Evolutionary conservation across 2,888 invertebrate species (phyloP), one percentile per base, ranked within the genome.

Genomic region (Eupithecia exiguata): DNA sequence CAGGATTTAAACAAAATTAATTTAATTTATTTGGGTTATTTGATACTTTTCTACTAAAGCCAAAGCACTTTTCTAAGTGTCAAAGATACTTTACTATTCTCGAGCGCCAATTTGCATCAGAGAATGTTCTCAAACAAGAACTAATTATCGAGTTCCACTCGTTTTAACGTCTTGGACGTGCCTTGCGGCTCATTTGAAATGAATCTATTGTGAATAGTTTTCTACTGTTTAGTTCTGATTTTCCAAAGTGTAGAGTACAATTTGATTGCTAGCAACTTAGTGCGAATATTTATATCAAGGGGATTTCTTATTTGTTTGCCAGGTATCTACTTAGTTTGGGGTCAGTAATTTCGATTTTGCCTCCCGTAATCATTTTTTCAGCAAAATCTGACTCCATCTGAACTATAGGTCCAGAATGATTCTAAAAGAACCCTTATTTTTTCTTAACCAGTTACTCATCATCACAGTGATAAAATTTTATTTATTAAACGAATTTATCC

Each of bases 141-240:
- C 81, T 79, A 81, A 83, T 83, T 80, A 81, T 82, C 81, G 76
- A 79, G 83, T 83, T 83, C 80, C 78, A 81, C 78, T 77, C 70
- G 70, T 66, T 76, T 65, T 77, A 80, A 86, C 81, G 84, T 79
- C 69, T 72, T 68, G 81, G 79, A 85, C 87, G 87, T 87, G 87
- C 83, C 80, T 74, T 66, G 69, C 67, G 71, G 78, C 74, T 77
- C 77, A 81, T 83, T 80, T 80, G 74, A 74, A 70, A 72, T 79
- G 75, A 78, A 79, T 81, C 74, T 75, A 68, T 68, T 72, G 70
- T 75, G 40, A 67, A 72, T 74, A 61, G 68, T 68, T 71, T 65
- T 65, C 46, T 43, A 62, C 68, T 68, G 1, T 66, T 71, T 38
- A 40, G 38, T 49, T 67, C 71, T 46, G 61, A 62, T 71, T 65